Evolutionary conservation across 2,797 vertebrate species (phyloP), one percentile per base, ranked within the genome.

Genomic region (Poecilia picta): DNA sequence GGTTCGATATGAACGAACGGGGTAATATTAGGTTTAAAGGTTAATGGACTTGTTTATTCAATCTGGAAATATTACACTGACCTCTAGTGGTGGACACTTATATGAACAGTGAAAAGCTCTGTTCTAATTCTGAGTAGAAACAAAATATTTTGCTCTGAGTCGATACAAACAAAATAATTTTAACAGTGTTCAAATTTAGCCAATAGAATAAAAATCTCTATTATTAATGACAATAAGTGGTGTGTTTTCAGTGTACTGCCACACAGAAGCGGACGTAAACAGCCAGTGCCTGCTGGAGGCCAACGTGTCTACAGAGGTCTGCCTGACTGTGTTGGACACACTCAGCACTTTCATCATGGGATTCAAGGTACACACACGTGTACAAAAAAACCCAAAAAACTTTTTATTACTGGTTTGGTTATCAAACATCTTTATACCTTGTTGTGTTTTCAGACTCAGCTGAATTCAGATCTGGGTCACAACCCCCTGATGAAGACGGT

Each of bases 401-500:
- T 7, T 18, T 15, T 10, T 18, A 16, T 39, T 36, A 28, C 49
- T n/a, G 18, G 11, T 28, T 39, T 43, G 47, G 47, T 25, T 10
- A 28, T 36, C 59, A 57, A 59, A 4, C 8, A 47, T 13, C 5
- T 25, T 2, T 2, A 20, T 8, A 1, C 15, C 43, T 55, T 4
- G 5, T 18, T 90, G 1, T 77, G 81, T 90, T 92, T 89, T 74
- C 93, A 99, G 98, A 97, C 96, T 74, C 98, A 99, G 86, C 95
- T 99, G 18, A 95, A 96, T 87, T 91, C 95, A 8, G 98, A 99
- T 91, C 95, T 98, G 0, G 98, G 98, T 8, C 98, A 99, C 93
- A 99, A 98, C 91, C 97, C 97, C 0, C 95, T 99, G 91, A 99
- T 99, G 98, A 99, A 99, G 95, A 99, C 98, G 47, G 97, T 99